These are phyloP conservation scores for Agrochola macilenta DNA, from an alignment of 2,888 invertebrate genomes.

Conservation along the genomic window DNA sequence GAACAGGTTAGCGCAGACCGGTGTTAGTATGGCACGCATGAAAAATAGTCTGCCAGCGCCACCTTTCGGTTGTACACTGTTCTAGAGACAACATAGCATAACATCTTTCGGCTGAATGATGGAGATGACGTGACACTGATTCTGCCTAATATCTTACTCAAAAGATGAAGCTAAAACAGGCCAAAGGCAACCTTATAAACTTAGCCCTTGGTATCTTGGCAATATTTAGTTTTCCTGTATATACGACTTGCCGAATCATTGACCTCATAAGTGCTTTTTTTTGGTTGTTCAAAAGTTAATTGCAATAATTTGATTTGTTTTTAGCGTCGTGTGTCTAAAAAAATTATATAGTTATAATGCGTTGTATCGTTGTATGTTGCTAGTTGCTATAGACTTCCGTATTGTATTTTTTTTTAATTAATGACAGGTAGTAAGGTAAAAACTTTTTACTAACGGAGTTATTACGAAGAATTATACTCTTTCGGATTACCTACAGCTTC, in stretches of 20 bases:
- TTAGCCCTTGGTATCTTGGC: neutral
- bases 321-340: slow-evolving; percentile 9
- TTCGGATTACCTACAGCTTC: no score
- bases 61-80: no score
- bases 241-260: slow-evolving; percentile 1
- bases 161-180: neutral
- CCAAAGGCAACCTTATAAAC: neutral
- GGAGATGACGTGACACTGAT: neutral
- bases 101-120: no score
- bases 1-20: no score
- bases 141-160: neutral
- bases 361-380: neutral
- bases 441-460: neutral
- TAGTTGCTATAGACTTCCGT: slow-evolving; percentile 22
- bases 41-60: no score
- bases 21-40: no score
- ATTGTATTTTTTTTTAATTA: neutral
- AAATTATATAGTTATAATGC: neutral
- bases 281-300: slow-evolving; percentile 24
- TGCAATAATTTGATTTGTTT: slow-evolving; percentile 10
- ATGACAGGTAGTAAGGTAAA: neutral
- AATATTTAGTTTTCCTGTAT: neutral
- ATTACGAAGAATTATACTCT: neutral
- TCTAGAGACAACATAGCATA: no score
- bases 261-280: slow-evolving; percentile 5